Conservation (phyloP, 2,888 invertebrate genomes). For the Sesia apiformis region DNA sequence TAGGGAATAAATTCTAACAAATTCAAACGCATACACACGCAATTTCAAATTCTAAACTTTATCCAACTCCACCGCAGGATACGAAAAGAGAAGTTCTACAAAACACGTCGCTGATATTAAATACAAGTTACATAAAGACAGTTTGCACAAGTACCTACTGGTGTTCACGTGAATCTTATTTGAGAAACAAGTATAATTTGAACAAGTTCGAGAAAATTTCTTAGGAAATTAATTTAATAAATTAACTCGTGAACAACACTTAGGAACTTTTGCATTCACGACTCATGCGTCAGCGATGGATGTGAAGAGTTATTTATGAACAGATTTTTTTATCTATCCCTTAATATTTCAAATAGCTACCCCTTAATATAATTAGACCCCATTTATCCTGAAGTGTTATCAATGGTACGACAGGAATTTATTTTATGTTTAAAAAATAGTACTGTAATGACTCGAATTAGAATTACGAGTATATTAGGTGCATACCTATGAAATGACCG, state of each 20-base stretch:
- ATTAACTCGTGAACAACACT: conserved; percentile 43
- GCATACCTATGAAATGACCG: no score
- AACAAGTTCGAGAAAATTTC: conserved; percentile 42
- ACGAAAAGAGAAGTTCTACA: conserved; percentile 37
- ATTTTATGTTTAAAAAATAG: no score
- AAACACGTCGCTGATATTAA: conserved; percentile 64
- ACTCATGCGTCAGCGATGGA: conserved; percentile 12
- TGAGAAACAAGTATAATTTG: conserved; percentile 53
- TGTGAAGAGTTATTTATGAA: conserved; percentile 17
- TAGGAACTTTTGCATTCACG: conserved; percentile 29
- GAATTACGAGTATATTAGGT: no score
- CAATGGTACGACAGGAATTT: no score
- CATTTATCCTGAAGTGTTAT: no score
- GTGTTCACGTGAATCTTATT: conserved; percentile 52
- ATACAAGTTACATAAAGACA: conserved; percentile 65
- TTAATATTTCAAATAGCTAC: no score
- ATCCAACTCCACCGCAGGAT: conserved; percentile 33
- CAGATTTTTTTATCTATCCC: no score
- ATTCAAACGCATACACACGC: conserved; percentile 40
- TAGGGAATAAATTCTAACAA: conserved; percentile 26
- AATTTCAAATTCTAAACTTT: conserved; percentile 52
- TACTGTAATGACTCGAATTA: no score
- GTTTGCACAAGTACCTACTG: conserved; percentile 45
- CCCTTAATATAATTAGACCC: no score
- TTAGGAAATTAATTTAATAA: conserved; percentile 54